Percentiles rank a stretch among this genome's conserved stretches.
Conservation (phyloP, 2,888 invertebrate genomes). For the Kryphioiulus occultus region DNA sequence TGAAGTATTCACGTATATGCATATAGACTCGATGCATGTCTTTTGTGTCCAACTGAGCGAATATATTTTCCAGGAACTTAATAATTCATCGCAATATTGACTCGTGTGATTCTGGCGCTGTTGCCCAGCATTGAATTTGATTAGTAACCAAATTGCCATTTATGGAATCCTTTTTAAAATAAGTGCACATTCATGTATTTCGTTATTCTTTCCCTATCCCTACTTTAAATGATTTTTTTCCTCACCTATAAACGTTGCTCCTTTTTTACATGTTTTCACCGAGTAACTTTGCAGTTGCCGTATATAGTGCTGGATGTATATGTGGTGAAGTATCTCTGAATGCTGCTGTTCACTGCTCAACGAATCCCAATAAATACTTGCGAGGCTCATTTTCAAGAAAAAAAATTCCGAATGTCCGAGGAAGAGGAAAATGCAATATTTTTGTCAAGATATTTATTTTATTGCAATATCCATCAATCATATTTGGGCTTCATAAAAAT, state of each 20-base stretch:
- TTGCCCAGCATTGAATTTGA: constrained; percentile 26
- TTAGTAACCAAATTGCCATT: constrained; percentile 11
- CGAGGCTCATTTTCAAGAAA: background rate
- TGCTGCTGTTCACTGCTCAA: background rate
- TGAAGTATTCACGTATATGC: background rate
- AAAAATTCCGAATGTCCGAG: background rate
- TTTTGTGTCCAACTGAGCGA: background rate
- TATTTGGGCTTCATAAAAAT: background rate
- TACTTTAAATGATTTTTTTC: background rate
- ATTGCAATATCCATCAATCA: constrained; percentile 28
- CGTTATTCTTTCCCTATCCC: background rate
- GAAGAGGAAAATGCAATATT: background rate
- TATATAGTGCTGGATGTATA: background rate
- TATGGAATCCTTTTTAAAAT: constrained; percentile 35
- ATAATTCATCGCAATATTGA: constrained; percentile 4
- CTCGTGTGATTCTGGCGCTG: background rate
- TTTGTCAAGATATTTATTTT: constrained; percentile 11
- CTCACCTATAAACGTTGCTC: background rate
- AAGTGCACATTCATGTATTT: constrained; percentile 35
- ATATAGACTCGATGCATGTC: background rate
- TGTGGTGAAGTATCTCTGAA: background rate
- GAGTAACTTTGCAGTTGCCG: background rate
- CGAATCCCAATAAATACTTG: background rate
- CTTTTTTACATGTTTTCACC: background rate
- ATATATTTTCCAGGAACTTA: background rate